Conservation (phyloP, 2,113 vertebrate species). For the Chloropsis hardwickii region DNA sequence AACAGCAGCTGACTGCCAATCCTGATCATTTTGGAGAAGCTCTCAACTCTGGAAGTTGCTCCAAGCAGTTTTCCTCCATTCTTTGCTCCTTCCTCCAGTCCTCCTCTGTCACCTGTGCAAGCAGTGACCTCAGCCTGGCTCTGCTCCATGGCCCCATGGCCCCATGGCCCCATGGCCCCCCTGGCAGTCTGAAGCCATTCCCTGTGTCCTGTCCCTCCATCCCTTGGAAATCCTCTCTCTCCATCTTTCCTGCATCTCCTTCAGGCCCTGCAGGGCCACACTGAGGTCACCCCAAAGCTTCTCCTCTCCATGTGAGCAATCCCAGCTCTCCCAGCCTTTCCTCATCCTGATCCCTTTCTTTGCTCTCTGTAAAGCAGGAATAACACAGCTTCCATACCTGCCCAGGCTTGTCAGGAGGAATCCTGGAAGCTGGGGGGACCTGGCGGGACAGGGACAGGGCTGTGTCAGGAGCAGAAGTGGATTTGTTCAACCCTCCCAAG, state of each 20-base stretch:
- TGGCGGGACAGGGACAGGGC: not conserved
- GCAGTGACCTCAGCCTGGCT: not conserved
- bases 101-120: not conserved
- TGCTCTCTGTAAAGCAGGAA: not conserved
- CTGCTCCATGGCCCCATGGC: not conserved
- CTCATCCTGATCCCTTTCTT: not conserved
- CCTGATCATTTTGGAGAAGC: not conserved
- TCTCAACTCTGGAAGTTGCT: not conserved
- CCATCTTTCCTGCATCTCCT: not conserved
- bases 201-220: not conserved
- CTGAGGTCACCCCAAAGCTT: not conserved
- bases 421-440: not conserved
- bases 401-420: not conserved
- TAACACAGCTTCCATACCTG: not conserved
- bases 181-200: accelerated
- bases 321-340: not conserved
- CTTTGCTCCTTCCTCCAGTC: not conserved
- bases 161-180: not conserved
- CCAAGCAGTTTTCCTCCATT: not conserved
- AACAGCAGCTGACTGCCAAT: not conserved
- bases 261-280: not conserved
- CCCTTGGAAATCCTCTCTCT: not conserved
- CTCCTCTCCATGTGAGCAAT: not conserved
- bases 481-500: not conserved
- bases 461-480: not conserved